Conservation (phyloP, 1,140 invertebrate genomes). For the Meloidogyne chitwoodi region DNA sequence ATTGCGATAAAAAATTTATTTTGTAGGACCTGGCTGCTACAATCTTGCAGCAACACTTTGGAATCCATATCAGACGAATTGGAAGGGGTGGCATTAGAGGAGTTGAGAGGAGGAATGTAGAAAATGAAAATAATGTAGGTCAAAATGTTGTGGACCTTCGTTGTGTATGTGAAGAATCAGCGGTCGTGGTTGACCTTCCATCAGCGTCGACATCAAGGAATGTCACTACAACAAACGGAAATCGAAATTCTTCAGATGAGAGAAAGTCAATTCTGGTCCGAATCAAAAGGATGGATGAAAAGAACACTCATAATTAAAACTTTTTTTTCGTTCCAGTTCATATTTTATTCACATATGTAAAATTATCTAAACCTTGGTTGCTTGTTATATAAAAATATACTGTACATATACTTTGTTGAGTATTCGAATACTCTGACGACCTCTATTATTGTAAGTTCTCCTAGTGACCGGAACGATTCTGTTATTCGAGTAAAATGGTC, state of each 20-base stretch:
- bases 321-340: too few relatives aligned
- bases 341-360: too few relatives aligned
- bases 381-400: too few relatives aligned
- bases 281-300: background rate
- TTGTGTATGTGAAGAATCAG: background rate
- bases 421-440: too few relatives aligned
- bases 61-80: background rate
- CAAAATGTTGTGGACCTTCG: background rate
- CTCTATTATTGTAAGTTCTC: too few relatives aligned
- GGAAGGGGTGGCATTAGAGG: background rate
- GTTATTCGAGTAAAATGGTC: too few relatives aligned
- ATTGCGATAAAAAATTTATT: background rate
- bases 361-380: too few relatives aligned
- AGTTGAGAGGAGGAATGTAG: background rate
- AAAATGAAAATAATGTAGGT: background rate
- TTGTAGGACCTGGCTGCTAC: background rate
- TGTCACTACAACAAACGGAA: background rate
- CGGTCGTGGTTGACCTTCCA: background rate
- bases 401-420: too few relatives aligned
- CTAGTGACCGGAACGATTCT: too few relatives aligned
- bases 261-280: background rate
- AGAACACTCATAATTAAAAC: background rate
- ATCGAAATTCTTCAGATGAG: background rate
- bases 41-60: constrained; percentile 12
- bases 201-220: background rate